Evolutionary conservation across 64 coral and sea anemone genomes (phyloP).

Genomic region (Catalaphyllia jardinei): DNA sequence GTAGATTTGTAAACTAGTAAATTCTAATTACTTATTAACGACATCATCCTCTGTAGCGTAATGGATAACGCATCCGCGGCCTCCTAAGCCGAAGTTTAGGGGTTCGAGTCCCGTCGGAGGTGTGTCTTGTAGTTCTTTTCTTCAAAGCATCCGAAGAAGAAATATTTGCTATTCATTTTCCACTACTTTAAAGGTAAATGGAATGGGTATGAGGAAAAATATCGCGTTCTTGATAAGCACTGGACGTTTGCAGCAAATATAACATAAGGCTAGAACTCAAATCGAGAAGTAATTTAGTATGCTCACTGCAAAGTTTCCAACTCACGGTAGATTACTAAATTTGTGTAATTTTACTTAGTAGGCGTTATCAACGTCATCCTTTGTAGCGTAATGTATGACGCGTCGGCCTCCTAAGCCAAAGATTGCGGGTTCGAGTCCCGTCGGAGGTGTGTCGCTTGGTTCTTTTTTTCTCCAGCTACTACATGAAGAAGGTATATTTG

Average conservation of each 20-base stretch:
- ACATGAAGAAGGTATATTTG: no score
- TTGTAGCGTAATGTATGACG: background rate
- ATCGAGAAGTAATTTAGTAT: no score
- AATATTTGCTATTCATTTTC: no score
- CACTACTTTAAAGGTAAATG: background rate
- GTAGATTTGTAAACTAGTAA: no score
- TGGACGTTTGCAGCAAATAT: background rate
- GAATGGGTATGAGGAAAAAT: no score
- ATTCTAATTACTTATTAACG: no score
- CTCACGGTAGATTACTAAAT: no score
- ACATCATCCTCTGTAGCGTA: slow-evolving; percentile 6
- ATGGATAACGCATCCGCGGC: slow-evolving; percentile 7
- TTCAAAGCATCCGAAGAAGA: background rate
- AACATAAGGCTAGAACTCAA: no score
- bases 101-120: background rate
- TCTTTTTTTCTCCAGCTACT: background rate
- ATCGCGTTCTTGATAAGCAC: no score
- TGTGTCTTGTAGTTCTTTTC: background rate
- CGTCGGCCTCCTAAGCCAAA: background rate
- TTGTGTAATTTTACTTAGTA: no score
- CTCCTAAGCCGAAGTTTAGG: slow-evolving; percentile 12
- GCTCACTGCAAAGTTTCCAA: no score
- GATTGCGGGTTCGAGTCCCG: background rate
- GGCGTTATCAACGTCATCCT: background rate
- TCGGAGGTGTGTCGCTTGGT: background rate